Evolutionary conservation across 2,797 vertebrate species (phyloP).

Genomic region (Darevskia nairensis): DNA sequence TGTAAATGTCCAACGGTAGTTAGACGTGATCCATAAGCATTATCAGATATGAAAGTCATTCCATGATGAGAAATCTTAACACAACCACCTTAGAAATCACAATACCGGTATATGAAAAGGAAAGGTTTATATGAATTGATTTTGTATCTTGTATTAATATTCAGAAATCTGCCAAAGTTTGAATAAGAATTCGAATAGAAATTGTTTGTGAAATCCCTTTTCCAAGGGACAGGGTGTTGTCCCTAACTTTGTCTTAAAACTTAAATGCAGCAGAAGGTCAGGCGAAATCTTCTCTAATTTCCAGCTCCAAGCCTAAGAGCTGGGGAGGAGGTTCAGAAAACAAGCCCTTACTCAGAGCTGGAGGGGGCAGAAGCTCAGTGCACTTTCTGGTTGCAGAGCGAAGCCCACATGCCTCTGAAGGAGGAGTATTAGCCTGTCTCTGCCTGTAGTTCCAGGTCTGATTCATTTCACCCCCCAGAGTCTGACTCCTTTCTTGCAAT

Average conservation of each 20-base stretch:
- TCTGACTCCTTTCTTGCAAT: not conserved
- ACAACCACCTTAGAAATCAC: not conserved
- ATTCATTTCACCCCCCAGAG: not conserved
- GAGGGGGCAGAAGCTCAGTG: not conserved
- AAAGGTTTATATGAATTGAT: not conserved
- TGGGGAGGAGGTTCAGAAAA: not conserved
- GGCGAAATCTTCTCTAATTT: not conserved
- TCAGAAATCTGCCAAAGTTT: not conserved
- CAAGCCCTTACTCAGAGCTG: not conserved
- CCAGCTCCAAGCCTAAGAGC: not conserved
- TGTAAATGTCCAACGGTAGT: not conserved
- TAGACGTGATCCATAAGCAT: too few species aligned
- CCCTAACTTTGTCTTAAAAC: not conserved
- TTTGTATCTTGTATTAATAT: not conserved
- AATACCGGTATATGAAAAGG: not conserved
- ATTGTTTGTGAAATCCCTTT: not conserved
- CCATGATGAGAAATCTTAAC: not conserved
- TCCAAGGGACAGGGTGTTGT: not conserved
- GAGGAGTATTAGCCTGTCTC: not conserved
- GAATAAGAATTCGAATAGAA: not conserved
- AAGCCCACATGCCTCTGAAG: not conserved
- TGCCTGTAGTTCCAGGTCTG: not conserved
- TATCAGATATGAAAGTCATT: not conserved
- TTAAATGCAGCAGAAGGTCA: not conserved
- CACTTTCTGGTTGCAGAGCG: not conserved